Conservation (phyloP, 2,888 invertebrate genomes). For the Rhodophaea formosa region DNA sequence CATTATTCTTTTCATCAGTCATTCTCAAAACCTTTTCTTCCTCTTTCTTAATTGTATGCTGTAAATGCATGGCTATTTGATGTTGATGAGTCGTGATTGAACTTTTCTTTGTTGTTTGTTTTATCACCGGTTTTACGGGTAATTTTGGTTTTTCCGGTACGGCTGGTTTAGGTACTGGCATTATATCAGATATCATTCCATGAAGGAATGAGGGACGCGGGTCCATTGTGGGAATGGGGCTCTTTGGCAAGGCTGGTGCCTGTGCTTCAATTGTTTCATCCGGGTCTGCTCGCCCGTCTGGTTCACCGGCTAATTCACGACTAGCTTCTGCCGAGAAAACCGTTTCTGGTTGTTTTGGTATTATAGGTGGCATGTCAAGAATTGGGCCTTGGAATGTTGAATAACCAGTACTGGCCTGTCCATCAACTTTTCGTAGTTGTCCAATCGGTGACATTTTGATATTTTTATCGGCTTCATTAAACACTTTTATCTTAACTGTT, state of each 20-base stretch:
- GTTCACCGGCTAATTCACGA: constrained; percentile 90
- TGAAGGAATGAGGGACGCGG: constrained; percentile 87
- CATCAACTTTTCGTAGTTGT: constrained; percentile 69
- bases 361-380: constrained; percentile 71
- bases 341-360: constrained; percentile 65
- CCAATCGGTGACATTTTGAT: constrained; percentile 70
- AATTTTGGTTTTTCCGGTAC: constrained; percentile 87
- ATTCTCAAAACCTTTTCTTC: constrained; percentile 51
- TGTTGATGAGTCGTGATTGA: constrained; percentile 61
- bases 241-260: constrained; percentile 85
- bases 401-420: constrained; percentile 67
- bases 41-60: constrained; percentile 66
- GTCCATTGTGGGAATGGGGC: constrained; percentile 83
- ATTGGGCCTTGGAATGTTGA: constrained; percentile 76
- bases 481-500: constrained; percentile 76
- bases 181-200: constrained; percentile 78
- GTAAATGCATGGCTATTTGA: constrained; percentile 77
- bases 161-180: constrained; percentile 78
- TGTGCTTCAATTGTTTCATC: constrained; percentile 86
- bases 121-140: constrained; percentile 81
- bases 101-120: constrained; percentile 69
- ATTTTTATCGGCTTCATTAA: constrained; percentile 70
- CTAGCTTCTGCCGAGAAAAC: constrained; percentile 82
- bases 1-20: constrained; percentile 64
- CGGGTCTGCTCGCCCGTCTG: constrained; percentile 92